Evolutionary conservation across 53 echinoderm and acorn worm genomes (phyloP), one percentile per base, ranked within the genome.

Genomic region (Paelopatides confundens): DNA sequence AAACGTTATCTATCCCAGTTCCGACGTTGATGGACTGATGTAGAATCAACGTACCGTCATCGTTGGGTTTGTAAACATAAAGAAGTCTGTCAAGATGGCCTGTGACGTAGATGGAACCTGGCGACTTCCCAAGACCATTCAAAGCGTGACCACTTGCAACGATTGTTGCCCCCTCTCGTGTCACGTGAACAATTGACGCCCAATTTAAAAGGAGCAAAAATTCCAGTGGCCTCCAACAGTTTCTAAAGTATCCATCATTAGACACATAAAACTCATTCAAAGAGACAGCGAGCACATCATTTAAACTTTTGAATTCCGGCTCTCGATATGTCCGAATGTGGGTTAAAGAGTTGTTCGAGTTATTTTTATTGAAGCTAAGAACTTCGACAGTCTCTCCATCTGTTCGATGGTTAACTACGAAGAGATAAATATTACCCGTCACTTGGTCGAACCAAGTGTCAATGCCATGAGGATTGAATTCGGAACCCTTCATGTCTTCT

Each of bases 351-450:
- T 58, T 58, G 21, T 58, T 58, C 28, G 69, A 35, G 15, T 10
- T 35, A 3, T 21, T 13, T 47, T 74, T 63, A 52, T 94, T 82
- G 71, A 94, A 68, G 14, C 14, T 68, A 32, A 68, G 32, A 32
- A 68, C 17, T 68, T 68, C 69, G 1, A 68, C 69, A 31, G 69
- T 36, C 4, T 68, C 69, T 36, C 21, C 69, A 21, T 68, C 33
- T 68, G 69, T 10, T 35, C 69, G 69, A 68, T 68, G 69, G 21
- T 68, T 68, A 2, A 68, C 69, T 26, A 68, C 69, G 33, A 68
- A 68, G 21, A 68, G 69, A 21, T 68, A 68, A 68, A 18, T 32
- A 21, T 10, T 13, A 0, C 69, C 36, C 71, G 86, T 82, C 17
- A 15, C 69, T 11, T 10, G 5, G 21, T 68, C 69, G 28, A 68